Conservation (phyloP, 2,888 invertebrate species). For the Autographa pulchrina region DNA sequence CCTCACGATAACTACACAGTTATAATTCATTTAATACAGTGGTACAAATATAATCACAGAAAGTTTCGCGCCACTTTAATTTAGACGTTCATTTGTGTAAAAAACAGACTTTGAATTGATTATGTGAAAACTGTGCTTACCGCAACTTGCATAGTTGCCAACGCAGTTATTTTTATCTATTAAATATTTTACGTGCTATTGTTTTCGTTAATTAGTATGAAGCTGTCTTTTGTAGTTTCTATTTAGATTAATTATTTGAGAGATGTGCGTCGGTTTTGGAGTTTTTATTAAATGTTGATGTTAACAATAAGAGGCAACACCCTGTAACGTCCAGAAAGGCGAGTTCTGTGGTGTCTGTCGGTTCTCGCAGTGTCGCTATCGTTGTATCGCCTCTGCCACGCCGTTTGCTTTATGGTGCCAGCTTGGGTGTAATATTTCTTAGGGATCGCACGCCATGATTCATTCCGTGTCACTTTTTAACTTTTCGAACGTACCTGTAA, state of each 20-base stretch:
- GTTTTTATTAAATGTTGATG: constrained; percentile 39
- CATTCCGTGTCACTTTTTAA: constrained; percentile 86
- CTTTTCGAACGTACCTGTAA: constrained; percentile 84
- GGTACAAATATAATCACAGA: constrained; percentile 41
- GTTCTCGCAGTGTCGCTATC: constrained; percentile 87
- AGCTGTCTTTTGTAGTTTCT: constrained; percentile 27
- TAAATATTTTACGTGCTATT: constrained; percentile 53
- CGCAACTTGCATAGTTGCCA: constrained; percentile 54
- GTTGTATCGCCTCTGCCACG: constrained; percentile 88
- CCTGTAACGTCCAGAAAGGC: constrained; percentile 78
- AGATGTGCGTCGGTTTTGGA: constrained; percentile 27
- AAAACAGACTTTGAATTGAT: constrained; percentile 49
- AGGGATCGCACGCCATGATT: constrained; percentile 89
- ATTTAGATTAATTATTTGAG: constrained; percentile 25
- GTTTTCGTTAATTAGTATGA: constrained; percentile 50
- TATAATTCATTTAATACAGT: constrained; percentile 43
- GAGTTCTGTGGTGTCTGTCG: constrained; percentile 86
- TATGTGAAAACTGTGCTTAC: constrained; percentile 47
- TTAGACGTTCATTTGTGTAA: constrained; percentile 48
- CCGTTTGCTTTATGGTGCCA: constrained; percentile 89
- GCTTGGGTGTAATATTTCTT: constrained; percentile 88
- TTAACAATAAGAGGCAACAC: constrained; percentile 61
- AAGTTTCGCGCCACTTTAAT: constrained; percentile 42
- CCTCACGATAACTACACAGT: constrained; percentile 45
- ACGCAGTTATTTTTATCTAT: constrained; percentile 50